Evolutionary conservation across 2,888 invertebrate species (phyloP).

Genomic region (Hirtodrosophila confusa): DNA sequence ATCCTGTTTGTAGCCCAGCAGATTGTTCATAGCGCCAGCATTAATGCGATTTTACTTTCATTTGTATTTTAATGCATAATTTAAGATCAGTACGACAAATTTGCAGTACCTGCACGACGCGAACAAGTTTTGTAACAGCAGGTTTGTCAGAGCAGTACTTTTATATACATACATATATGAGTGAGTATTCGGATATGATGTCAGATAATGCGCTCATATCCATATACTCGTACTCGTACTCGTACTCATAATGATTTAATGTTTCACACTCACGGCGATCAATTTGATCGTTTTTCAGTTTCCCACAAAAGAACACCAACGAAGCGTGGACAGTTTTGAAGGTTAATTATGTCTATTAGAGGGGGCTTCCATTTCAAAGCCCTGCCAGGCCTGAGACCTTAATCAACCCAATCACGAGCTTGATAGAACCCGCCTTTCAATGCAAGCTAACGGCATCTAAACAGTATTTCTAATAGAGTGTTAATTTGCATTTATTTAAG

Average conservation of each 20-base stretch:
- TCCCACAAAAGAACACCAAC: constrained; percentile 53
- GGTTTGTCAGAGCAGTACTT: constrained; percentile 3
- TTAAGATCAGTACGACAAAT: constrained; percentile 51
- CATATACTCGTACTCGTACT: constrained; percentile 1
- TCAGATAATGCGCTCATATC: constrained; percentile 41
- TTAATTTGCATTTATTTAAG: constrained; percentile 63
- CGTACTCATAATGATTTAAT: constrained; percentile 18
- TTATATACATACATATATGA: too few relatives aligned
- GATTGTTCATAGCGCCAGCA: constrained; percentile 56
- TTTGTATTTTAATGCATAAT: constrained; percentile 68
- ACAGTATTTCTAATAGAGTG: constrained; percentile 42
- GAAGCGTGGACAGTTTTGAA: constrained; percentile 62
- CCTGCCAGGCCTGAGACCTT: constrained; percentile 16
- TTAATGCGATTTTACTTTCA: constrained; percentile 72
- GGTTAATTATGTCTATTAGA: constrained; percentile 35
- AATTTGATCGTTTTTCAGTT: constrained; percentile 14
- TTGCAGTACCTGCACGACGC: constrained; percentile 35
- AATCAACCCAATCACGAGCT: constrained; percentile 42
- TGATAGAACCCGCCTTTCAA: constrained; percentile 26
- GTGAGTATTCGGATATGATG: constrained; percentile 35
- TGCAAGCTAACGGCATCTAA: constrained; percentile 32
- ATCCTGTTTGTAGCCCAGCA: constrained; percentile 35
- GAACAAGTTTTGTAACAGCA: constrained; percentile 28
- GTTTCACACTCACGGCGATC: constrained; percentile 24
- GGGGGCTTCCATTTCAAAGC: constrained; percentile 19